Percentiles rank a stretch among this genome's conserved stretches.
phyloP scores from a whole-genome alignment of 2,888 invertebrate species.

The Diploptera punctata region DNA sequence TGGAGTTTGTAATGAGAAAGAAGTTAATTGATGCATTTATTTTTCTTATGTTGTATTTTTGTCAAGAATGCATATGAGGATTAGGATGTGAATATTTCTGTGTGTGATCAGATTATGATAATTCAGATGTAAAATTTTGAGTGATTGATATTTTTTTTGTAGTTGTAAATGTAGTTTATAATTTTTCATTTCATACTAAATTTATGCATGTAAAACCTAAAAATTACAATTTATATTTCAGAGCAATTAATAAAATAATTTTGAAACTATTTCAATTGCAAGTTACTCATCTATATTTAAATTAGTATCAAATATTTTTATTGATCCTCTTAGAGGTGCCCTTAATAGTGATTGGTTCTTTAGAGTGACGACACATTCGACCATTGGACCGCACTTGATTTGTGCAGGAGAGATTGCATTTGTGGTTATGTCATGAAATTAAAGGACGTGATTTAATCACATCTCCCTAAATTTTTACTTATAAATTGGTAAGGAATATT shows the following conservation, averaged over 20 bases:
- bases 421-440: too few species aligned
- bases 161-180: neutral
- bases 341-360: neutral
- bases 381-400: neutral
- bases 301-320: neutral
- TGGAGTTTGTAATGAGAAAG: too few species aligned
- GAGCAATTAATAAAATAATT: neutral
- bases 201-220: neutral
- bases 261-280: neutral
- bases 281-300: neutral
- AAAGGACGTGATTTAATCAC: too few species aligned
- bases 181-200: neutral
- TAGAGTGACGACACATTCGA: neutral
- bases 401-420: neutral
- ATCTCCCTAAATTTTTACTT: neutral
- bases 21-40: too few species aligned
- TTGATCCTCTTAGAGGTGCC: neutral
- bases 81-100: too few species aligned
- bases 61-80: too few species aligned
- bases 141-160: neutral
- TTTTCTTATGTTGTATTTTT: too few species aligned
- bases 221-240: neutral
- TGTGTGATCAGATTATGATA: too few species aligned
- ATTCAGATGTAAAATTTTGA: too few species aligned
- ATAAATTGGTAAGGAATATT: neutral